phyloP scores from a whole-genome alignment of 2,888 invertebrate species.

The Drosophila colorata region DNA sequence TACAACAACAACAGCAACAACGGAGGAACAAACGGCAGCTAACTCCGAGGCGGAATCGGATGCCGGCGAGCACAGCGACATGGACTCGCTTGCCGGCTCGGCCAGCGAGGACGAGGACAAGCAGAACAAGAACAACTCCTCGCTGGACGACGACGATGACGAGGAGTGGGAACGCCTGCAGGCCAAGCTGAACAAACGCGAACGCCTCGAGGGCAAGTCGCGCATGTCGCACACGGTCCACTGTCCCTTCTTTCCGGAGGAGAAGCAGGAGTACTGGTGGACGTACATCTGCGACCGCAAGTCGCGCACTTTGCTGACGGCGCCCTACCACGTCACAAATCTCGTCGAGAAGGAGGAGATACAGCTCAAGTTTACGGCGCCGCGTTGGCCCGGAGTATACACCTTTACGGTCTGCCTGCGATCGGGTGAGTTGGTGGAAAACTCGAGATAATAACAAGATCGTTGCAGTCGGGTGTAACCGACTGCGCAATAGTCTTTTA shows the following conservation, averaged over 20 bases:
- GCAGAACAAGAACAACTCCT: constrained; percentile 86
- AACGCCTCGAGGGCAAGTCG: constrained; percentile 96
- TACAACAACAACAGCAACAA: constrained; percentile 17
- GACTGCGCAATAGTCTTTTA: too few species aligned
- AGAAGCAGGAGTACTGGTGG: constrained; percentile 99
- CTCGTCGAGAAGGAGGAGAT: constrained; percentile 95
- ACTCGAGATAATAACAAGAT: too few species aligned
- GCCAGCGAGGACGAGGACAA: constrained; percentile 88
- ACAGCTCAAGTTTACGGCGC: constrained; percentile 98
- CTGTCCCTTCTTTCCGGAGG: constrained; percentile 97
- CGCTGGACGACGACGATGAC: constrained; percentile 89
- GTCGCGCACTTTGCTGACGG: constrained; percentile 94
- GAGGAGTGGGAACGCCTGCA: constrained; percentile 97
- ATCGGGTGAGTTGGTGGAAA: constrained; percentile 87
- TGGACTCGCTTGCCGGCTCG: constrained; percentile 85
- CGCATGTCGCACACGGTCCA: constrained; percentile 98
- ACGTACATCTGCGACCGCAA: constrained; percentile 98
- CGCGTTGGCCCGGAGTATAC: constrained; percentile 96
- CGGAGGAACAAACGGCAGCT: constrained; percentile 74
- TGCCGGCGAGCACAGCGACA: constrained; percentile 85
- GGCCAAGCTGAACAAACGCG: constrained; percentile 93
- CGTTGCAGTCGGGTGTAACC: too few species aligned
- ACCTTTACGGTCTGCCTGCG: constrained; percentile 96
- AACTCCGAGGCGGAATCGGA: constrained; percentile 85
- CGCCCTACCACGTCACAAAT: constrained; percentile 97